Evolutionary conservation across 2,113 vertebrate species (phyloP).

Genomic region (Nothobranchius kuhntae): DNA sequence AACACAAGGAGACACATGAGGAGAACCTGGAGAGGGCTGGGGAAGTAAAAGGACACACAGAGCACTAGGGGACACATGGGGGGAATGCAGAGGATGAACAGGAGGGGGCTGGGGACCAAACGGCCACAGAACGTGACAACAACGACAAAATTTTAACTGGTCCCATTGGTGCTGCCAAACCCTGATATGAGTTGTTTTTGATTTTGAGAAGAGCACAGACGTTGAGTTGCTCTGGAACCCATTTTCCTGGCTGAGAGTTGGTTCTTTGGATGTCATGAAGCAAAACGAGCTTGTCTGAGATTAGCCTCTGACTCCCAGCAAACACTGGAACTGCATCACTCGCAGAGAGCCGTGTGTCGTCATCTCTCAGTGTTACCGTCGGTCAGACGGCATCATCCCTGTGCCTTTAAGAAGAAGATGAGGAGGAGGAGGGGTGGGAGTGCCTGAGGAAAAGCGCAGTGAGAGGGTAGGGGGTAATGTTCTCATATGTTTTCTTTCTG

Average conservation of each 20-base stretch:
- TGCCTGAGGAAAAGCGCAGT: slow-evolving; percentile 35
- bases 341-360: neutral
- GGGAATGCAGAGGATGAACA: no score
- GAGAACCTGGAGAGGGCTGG: no score
- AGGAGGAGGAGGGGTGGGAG: slow-evolving; percentile 24
- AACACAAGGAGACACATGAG: no score
- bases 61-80: no score
- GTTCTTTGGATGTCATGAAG: neutral
- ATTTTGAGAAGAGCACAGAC: neutral
- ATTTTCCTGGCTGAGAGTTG: neutral
- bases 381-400: slow-evolving; percentile 12
- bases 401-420: slow-evolving; percentile 58
- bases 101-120: no score
- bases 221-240: neutral
- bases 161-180: no score
- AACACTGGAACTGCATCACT: neutral
- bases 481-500: slow-evolving; percentile 67
- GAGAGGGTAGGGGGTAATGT: slow-evolving; percentile 42
- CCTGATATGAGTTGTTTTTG: neutral
- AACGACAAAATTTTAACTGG: no score
- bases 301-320: neutral
- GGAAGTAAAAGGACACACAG: no score
- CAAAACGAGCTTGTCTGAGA: neutral
- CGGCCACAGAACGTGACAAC: no score
- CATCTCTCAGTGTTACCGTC: neutral